Base-by-base conservation (phyloP, 2,113 vertebrate genomes). In the Macquaria ambigua region DNA sequence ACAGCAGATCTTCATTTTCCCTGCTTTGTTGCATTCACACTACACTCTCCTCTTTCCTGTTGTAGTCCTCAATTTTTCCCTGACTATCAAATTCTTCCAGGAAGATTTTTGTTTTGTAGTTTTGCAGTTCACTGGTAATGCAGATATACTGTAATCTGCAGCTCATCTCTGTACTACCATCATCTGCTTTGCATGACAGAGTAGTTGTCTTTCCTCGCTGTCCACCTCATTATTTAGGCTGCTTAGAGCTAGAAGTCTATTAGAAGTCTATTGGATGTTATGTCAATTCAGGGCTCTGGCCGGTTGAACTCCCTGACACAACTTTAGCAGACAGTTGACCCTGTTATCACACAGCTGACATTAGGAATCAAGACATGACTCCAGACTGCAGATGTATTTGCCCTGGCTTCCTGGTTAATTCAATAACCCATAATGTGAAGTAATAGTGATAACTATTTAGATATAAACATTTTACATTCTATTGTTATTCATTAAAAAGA, bases 311-410 rank as follows among this genome's bases (percentile, higher is more conserved):
- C 63, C 12, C 28, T 55, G 66, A 79, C 79, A 81, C 34, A 56
- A 68, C 69, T 78, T 81, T 8, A 80, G 52, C 79, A 67, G 84
- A 89, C 78, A 67, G 80, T 80, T 87, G 87, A 91, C 85, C 82
- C 56, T 52, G 50, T 69, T 86, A 61, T 84, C 78, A 77, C 74
- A 86, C 59, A 68, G 78, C 59, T 90, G 59, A 85, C 74, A 89
- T 91, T 87, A 79, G 25, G 68, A 89, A 58, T 78, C 23, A 72
- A 78, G 74, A 84, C 90, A 82, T n/a, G 50, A 52, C 52, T 81
- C 71, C 23, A 53, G 53, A 81, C 37, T 41, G 53, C 48, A 53
- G 25, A 83, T 86, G 15, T 53, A 61, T 86, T 73, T 85, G 59
- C 85, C 74, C 15, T 76, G 64, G 16, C 64, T 71, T 20, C 6